Conservation (phyloP, 2,888 invertebrate genomes). For the Lithophane semibrunnea region DNA sequence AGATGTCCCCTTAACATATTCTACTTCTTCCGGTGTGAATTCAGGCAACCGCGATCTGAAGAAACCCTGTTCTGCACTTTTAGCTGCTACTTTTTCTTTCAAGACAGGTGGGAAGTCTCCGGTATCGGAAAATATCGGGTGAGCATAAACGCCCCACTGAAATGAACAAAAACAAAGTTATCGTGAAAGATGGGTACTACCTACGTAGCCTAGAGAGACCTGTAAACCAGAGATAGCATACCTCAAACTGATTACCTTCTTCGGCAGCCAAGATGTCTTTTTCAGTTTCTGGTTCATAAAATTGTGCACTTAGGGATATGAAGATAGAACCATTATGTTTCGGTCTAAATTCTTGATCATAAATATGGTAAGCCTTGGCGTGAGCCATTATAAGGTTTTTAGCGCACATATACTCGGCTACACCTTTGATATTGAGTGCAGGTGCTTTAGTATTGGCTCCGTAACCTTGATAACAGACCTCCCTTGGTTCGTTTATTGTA, state of each 20-base stretch:
- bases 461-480: slow-evolving; percentile 83
- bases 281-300: slow-evolving; percentile 83
- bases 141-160: slow-evolving; percentile 89
- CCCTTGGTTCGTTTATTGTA: slow-evolving; percentile 90
- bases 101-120: slow-evolving; percentile 92
- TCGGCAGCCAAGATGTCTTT: slow-evolving; percentile 86
- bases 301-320: slow-evolving; percentile 67
- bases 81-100: slow-evolving; percentile 88
- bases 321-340: slow-evolving; percentile 72
- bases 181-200: neutral
- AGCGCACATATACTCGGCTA: slow-evolving; percentile 85
- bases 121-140: slow-evolving; percentile 90
- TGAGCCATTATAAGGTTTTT: slow-evolving; percentile 89
- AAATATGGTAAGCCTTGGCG: slow-evolving; percentile 86
- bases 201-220: neutral
- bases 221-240: slow-evolving; percentile 51
- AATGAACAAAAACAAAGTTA: slow-evolving; percentile 59
- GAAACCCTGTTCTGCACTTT: slow-evolving; percentile 90
- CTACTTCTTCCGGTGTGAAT: slow-evolving; percentile 91
- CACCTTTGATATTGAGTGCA: slow-evolving; percentile 75
- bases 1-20: slow-evolving; percentile 88
- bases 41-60: slow-evolving; percentile 90
- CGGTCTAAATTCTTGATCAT: slow-evolving; percentile 83
- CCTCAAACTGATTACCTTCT: slow-evolving; percentile 85
- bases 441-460: slow-evolving; percentile 75